phyloP scores from a whole-genome alignment of 2,888 invertebrate species.

The Cerceris ruficornis region DNA sequence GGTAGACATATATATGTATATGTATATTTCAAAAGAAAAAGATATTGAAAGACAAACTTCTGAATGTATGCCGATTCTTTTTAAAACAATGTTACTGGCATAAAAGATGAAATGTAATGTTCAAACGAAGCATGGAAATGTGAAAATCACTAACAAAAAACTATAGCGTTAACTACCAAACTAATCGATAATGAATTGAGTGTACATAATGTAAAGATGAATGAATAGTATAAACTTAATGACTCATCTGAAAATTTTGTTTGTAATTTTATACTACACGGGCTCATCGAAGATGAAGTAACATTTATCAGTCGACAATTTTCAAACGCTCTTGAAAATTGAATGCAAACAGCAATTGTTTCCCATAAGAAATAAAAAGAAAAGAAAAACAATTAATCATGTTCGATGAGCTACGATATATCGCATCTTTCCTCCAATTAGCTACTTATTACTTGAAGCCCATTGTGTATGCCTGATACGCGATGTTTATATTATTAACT shows the following conservation, averaged over 20 bases:
- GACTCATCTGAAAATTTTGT: slow-evolving; percentile 75
- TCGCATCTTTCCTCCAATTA: slow-evolving; percentile 66
- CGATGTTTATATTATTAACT: slow-evolving; percentile 34
- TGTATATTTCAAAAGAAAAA: slow-evolving; percentile 17
- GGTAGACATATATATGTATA: slow-evolving; percentile 55
- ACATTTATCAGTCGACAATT: not conserved
- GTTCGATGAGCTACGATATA: slow-evolving; percentile 70
- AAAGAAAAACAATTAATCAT: slow-evolving; percentile 40
- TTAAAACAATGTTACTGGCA: slow-evolving; percentile 65
- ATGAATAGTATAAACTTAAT: slow-evolving; percentile 78
- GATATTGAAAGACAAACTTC: slow-evolving; percentile 40
- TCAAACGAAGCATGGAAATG: slow-evolving; percentile 60
- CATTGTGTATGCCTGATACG: slow-evolving; percentile 56
- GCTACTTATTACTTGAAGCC: slow-evolving; percentile 45
- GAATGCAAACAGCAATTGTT: too few relatives aligned
- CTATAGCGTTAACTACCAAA: slow-evolving; percentile 63
- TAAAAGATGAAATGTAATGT: slow-evolving; percentile 58
- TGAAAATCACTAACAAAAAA: slow-evolving; percentile 59
- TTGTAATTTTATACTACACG: slow-evolving; percentile 73
- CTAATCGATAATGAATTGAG: slow-evolving; percentile 70
- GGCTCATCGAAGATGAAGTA: slow-evolving; percentile 66
- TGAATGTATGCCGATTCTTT: slow-evolving; percentile 51
- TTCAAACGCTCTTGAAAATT: too few relatives aligned
- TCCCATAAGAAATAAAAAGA: not conserved
- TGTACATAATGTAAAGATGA: slow-evolving; percentile 80